A percentile compares a stretch with the other conserved stretches of the same genome.
Conservation (phyloP, 2,888 invertebrate species). For the Periphyllus acericola region DNA sequence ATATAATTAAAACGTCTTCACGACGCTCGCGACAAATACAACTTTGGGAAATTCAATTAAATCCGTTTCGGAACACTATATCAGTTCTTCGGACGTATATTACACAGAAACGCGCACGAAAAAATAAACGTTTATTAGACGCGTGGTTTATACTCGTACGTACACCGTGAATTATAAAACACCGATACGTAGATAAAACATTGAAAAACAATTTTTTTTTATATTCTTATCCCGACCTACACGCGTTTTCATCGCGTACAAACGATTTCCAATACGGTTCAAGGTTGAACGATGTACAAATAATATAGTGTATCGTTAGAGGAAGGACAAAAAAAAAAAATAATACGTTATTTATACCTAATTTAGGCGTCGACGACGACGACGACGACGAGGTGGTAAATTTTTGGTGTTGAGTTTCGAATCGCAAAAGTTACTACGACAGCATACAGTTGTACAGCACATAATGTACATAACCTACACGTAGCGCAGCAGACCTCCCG, state of each 20-base stretch:
- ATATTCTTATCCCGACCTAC: not conserved
- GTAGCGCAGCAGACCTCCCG: not conserved
- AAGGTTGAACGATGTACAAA: not conserved
- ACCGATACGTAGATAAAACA: not conserved
- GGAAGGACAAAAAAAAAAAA: not conserved
- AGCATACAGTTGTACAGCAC: not conserved
- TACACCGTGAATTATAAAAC: not conserved
- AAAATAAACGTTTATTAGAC: not conserved
- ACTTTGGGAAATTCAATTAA: not conserved
- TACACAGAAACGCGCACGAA: not conserved
- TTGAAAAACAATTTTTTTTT: not conserved
- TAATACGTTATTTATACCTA: constrained; percentile 39
- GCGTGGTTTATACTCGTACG: not conserved
- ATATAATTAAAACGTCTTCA: not conserved
- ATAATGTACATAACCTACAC: not conserved
- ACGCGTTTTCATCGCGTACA: not conserved
- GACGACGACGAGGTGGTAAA: constrained; percentile 26
- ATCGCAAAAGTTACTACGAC: constrained; percentile 18
- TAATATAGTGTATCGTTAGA: not conserved
- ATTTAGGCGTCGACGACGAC: constrained; percentile 9
- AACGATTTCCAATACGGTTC: constrained; percentile 4
- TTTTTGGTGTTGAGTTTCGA: constrained; percentile 46
- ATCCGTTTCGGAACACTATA: not conserved
- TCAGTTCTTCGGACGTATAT: not conserved
- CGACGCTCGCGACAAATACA: not conserved